Evolutionary conservation across 2,888 invertebrate species (phyloP), one percentile per base, ranked within the genome.

Genomic region (Vesta saturnalis): DNA sequence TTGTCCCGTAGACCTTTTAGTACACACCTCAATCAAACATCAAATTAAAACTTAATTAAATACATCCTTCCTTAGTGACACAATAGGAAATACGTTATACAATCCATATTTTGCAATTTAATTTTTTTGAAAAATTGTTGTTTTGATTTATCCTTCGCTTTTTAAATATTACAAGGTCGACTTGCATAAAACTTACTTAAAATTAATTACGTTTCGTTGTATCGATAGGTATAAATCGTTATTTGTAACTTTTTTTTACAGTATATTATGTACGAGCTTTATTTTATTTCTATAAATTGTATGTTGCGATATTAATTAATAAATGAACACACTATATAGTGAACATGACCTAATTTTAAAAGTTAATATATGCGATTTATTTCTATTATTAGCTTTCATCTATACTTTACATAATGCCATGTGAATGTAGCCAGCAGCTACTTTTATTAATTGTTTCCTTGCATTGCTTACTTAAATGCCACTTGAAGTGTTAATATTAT

Each of bases 271-370:
- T 56, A 12, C 39, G 4, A 18, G 22, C 14, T 62, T 18, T 46
- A 39, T 56, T 46, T 55, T 21, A 43, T 54, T 14, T 14, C 2
- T n/a, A 23, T 18, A 19, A 18, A 52, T 19, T 19, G 52, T 21
- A 6, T 18, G 19, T 19, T 52, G 19, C 52, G 18, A n/a, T 52
- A 19, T 39, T 39, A 39, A 39, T 39, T 39, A 39, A n/a, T 39
- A 39, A 39, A 8, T n/a, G 39, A 39, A 39, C 39, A 39, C 39
- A 39, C 39, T 62, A 67, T 52, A 46, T 57, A 61, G 60, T 69
- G 73, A 69, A 73, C 74, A 67, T 75, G 74, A 73, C 74, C 74
- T 64, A 73, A 69, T 73, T 75, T 66, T 70, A 73, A 75, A 75
- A 75, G 74, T 73, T 75, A 73, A 73, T 73, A 70, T 70, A 74